Percentiles rank a stretch among this genome's conserved stretches.
Conservation (phyloP, 2,113 vertebrate species). For the Cynocephalus volans region DNA sequence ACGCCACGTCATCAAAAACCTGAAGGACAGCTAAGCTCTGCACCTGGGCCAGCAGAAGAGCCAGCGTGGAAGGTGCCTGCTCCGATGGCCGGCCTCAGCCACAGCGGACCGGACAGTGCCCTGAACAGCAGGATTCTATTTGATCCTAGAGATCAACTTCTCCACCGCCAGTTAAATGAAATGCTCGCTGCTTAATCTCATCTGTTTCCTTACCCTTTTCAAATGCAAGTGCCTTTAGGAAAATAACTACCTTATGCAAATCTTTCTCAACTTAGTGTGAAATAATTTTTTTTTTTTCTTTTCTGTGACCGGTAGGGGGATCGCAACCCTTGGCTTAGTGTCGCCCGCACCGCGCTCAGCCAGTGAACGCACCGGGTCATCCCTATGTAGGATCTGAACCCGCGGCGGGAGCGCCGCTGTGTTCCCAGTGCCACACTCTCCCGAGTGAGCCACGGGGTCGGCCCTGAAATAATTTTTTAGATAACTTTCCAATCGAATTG, state of each 20-base stretch:
- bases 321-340: too few species aligned
- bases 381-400: too few species aligned
- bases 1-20: neutral
- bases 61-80: neutral
- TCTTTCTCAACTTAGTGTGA: slow-evolving; percentile 30
- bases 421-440: too few species aligned
- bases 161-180: neutral
- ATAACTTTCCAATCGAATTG: slow-evolving; percentile 10
- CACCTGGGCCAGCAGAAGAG: neutral
- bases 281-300: slow-evolving; percentile 33
- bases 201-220: neutral
- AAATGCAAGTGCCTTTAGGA: neutral
- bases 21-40: neutral
- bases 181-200: neutral
- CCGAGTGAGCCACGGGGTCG: too few species aligned
- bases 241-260: neutral
- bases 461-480: slow-evolving; percentile 42
- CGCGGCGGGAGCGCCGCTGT: too few species aligned
- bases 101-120: neutral
- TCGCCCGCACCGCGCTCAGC: too few species aligned
- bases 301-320: too few species aligned
- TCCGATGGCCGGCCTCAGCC: neutral
- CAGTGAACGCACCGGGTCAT: too few species aligned
- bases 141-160: neutral
- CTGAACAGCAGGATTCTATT: neutral